Evolutionary conservation across 2,797 vertebrate genomes (phyloP).

Genomic region (Falco columbarius): DNA sequence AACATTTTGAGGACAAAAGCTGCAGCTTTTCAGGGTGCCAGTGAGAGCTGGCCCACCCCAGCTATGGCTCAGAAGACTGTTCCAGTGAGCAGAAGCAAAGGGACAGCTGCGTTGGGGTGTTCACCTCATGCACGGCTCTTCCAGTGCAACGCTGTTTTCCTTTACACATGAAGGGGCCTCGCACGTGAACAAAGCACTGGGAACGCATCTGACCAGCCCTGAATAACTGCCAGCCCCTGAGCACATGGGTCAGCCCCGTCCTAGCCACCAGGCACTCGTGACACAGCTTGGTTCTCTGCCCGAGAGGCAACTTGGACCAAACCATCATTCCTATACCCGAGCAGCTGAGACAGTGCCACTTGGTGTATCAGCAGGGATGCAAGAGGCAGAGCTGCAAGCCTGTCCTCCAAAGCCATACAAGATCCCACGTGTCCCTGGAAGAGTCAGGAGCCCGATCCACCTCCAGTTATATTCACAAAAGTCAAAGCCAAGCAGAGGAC

Average conservation of each 20-base stretch:
- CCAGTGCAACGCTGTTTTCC: not conserved
- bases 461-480: not conserved
- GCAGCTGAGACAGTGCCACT: not conserved
- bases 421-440: fast-evolving
- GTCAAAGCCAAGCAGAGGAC: not conserved
- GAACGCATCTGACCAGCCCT: not conserved
- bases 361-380: not conserved
- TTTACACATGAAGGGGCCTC: not conserved
- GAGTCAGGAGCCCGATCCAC: fast-evolving
- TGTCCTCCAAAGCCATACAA: not conserved
- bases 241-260: not conserved
- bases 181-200: not conserved
- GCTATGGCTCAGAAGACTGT: not conserved
- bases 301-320: not conserved
- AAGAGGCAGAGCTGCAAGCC: not conserved
- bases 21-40: not conserved
- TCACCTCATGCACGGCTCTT: not conserved
- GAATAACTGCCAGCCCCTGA: not conserved
- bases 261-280: not conserved
- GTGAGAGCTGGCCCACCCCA: not conserved
- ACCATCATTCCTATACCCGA: not conserved
- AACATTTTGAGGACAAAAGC: not conserved
- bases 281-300: not conserved
- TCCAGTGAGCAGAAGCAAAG: not conserved
- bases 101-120: fast-evolving